Evolutionary conservation across 2,113 vertebrate genomes (phyloP).

Genomic region (Capra hircus): DNA sequence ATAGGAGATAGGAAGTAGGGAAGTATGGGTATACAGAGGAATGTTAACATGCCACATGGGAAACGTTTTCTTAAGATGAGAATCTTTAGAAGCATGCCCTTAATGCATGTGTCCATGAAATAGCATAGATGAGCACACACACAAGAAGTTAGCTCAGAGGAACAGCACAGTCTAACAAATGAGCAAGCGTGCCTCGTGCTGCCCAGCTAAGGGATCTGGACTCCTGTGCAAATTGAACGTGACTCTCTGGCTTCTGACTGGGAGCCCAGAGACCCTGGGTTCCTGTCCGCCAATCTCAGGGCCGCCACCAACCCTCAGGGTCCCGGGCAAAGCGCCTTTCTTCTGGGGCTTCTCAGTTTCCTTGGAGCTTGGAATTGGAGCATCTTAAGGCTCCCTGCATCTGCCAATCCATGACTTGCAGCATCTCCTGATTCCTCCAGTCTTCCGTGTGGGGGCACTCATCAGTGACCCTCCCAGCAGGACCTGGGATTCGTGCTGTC

Average conservation of each 20-base stretch:
- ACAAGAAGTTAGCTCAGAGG: background rate
- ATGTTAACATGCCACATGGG: background rate
- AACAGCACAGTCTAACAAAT: fast-evolving
- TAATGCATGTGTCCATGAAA: background rate
- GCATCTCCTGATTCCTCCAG: background rate
- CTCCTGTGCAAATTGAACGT: background rate
- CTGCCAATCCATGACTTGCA: background rate
- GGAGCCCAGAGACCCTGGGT: background rate
- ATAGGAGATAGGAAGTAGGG: background rate
- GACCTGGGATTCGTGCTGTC: fast-evolving
- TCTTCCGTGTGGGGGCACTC: fast-evolving
- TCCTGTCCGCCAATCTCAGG: background rate
- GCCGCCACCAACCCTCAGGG: no score
- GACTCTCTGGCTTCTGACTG: background rate
- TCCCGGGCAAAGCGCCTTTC: background rate
- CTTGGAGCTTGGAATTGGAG: background rate
- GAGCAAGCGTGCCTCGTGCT: background rate
- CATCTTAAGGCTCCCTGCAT: background rate
- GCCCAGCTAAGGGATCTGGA: no score
- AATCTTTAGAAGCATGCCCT: background rate
- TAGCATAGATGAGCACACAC: background rate
- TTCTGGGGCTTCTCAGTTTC: background rate
- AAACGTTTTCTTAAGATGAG: background rate
- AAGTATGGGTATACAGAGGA: background rate
- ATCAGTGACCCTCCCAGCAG: fast-evolving